Conservation (phyloP, 2,113 vertebrate genomes). For the Apteryx mantelli region DNA sequence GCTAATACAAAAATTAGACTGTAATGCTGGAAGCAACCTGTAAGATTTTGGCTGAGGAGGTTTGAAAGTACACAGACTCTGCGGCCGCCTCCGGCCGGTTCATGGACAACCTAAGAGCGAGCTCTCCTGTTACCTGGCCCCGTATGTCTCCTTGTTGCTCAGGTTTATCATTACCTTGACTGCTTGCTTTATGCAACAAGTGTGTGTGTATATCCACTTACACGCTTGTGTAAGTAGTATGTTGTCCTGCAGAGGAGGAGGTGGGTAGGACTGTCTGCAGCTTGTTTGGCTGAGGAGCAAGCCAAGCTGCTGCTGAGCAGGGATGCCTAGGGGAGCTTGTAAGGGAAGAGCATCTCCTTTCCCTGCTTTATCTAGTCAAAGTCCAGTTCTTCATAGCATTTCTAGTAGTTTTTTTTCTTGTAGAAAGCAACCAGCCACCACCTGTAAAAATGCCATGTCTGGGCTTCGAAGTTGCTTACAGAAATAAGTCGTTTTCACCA, state of each 20-base stretch:
- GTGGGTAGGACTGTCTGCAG: neutral
- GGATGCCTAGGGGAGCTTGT: neutral
- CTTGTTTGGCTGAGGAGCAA: neutral
- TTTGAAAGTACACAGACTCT: neutral
- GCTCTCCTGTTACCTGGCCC: rapidly evolving
- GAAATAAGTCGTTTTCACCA: neutral
- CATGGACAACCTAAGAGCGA: neutral
- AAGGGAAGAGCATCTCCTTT: neutral
- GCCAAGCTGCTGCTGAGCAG: neutral
- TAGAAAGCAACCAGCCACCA: neutral
- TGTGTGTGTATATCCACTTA: rapidly evolving
- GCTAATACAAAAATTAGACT: neutral
- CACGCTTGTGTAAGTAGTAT: neutral
- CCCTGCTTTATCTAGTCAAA: neutral
- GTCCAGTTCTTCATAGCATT: neutral
- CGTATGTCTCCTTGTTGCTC: neutral
- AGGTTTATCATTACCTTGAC: rapidly evolving
- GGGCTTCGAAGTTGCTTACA: neutral
- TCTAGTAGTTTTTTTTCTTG: neutral
- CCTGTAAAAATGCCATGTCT: constrained; percentile 3
- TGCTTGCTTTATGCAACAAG: neutral
- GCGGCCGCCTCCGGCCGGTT: neutral
- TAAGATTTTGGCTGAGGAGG: neutral
- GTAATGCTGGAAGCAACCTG: neutral
- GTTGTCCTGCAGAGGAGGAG: neutral